phyloP scores from a whole-genome alignment of 2,113 vertebrate genomes.

The Odontesthes bonariensis region DNA sequence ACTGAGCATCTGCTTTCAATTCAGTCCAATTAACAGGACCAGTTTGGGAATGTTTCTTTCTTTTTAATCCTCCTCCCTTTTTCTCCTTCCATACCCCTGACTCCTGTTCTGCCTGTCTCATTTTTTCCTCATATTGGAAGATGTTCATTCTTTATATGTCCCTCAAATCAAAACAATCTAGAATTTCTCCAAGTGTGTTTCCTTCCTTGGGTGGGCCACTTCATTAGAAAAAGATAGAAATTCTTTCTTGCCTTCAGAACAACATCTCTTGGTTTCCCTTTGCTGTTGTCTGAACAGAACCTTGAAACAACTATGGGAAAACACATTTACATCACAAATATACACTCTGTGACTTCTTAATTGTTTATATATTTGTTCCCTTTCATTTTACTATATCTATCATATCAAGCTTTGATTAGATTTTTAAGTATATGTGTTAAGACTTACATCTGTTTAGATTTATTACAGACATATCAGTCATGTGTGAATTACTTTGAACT shows the following conservation, averaged over 20 bases:
- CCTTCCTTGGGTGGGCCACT: slow-evolving; percentile 46
- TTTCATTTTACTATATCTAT: too few species aligned
- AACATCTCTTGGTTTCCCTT: slow-evolving; percentile 10
- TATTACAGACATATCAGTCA: not conserved
- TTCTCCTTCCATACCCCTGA: slow-evolving; percentile 44
- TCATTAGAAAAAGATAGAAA: slow-evolving; percentile 1
- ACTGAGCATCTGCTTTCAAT: slow-evolving; percentile 83
- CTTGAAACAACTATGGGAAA: slow-evolving; percentile 41
- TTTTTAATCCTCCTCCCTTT: slow-evolving; percentile 62
- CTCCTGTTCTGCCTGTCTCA: slow-evolving; percentile 18
- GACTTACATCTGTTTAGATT: not conserved
- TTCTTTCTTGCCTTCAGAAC: slow-evolving; percentile 18
- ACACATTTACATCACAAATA: not conserved
- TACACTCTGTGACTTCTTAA: not conserved
- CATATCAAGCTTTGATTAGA: too few species aligned
- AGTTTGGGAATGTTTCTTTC: slow-evolving; percentile 76
- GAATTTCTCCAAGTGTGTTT: slow-evolving; percentile 41
- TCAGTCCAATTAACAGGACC: slow-evolving; percentile 77
- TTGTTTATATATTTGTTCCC: too few species aligned
- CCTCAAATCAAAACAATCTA: slow-evolving; percentile 52
- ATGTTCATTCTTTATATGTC: slow-evolving; percentile 55
- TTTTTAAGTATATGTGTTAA: not conserved
- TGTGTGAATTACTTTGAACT: not conserved
- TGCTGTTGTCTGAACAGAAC: slow-evolving; percentile 1
- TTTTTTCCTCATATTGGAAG: slow-evolving; percentile 20